A percentile compares a stretch with the other conserved stretches of the same genome.
Conservation (phyloP, 2,888 invertebrate genomes). For the Drosophila suboccidentalis region DNA sequence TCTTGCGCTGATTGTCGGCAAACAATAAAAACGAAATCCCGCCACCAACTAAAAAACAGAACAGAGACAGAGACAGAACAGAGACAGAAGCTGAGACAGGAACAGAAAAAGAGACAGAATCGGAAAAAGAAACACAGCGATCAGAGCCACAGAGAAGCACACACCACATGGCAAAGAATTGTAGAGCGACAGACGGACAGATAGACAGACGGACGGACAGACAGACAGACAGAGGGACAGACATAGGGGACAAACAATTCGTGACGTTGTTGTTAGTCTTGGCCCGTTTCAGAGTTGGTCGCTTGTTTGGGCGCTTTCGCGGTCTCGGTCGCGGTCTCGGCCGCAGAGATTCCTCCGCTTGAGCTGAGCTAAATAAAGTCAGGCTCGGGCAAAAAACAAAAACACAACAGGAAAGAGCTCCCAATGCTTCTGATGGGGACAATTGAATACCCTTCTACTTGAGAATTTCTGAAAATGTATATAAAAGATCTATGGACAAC, state of each 20-base stretch:
- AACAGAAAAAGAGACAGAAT: constrained; percentile 34
- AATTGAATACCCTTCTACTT: constrained; percentile 9
- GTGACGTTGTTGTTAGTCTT: constrained; percentile 81
- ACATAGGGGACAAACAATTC: constrained; percentile 77
- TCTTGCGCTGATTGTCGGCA: constrained; percentile 83
- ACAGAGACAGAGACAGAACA: constrained; percentile 15
- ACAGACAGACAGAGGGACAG: constrained; percentile 24
- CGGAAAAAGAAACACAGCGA: constrained; percentile 7
- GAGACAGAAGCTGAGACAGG: constrained; percentile 24
- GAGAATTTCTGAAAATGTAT: neutral
- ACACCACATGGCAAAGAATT: constrained; percentile 67
- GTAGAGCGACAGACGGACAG: constrained; percentile 65
- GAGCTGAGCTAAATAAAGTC: constrained; percentile 60
- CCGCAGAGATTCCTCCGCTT: constrained; percentile 38
- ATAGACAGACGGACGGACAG: constrained; percentile 28
- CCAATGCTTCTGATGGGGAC: neutral
- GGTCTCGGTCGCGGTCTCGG: constrained; percentile 23
- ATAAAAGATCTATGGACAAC: neutral
- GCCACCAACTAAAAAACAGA: constrained; percentile 53
- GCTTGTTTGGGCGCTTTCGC: constrained; percentile 49
- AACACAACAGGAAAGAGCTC: constrained; percentile 29
- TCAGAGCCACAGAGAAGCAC: constrained; percentile 12
- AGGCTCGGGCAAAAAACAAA: constrained; percentile 38
- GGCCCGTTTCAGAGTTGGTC: constrained; percentile 17
- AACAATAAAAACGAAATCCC: constrained; percentile 81